Conservation (phyloP, 2,888 invertebrate species). For the Torymus tubicola region DNA sequence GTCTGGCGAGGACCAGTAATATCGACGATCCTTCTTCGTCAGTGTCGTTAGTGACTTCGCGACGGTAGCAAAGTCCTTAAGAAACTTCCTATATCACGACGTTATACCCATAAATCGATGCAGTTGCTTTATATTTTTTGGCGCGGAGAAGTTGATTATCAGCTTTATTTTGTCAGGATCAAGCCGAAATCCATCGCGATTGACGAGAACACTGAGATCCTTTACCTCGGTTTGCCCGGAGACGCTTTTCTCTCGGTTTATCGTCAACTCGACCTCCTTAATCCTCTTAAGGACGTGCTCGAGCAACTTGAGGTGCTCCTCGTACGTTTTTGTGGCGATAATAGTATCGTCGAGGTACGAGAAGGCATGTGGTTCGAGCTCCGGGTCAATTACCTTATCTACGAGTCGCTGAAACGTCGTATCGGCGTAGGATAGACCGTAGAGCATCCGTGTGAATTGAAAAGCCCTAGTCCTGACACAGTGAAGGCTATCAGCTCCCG, state of each 20-base stretch:
- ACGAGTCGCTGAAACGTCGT: too few relatives aligned
- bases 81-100: conserved; percentile 18
- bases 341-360: conserved; percentile 54
- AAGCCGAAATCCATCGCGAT: not conserved
- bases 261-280: too few relatives aligned
- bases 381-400: too few relatives aligned
- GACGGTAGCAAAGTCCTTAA: not conserved
- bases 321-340: conserved; percentile 46
- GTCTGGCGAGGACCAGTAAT: too few relatives aligned
- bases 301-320: too few relatives aligned
- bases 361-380: too few relatives aligned
- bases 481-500: too few relatives aligned
- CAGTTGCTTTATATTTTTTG: conserved; percentile 9
- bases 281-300: conserved; percentile 28
- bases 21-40: not conserved
- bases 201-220: conserved; percentile 6
- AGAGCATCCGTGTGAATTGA: too few relatives aligned
- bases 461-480: too few relatives aligned
- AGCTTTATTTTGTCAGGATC: not conserved
- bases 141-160: not conserved
- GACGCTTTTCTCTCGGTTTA: conserved; percentile 45
- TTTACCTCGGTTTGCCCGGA: conserved; percentile 41
- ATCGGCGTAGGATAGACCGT: too few relatives aligned
- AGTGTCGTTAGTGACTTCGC: not conserved
- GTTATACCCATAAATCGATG: conserved; percentile 3